Evolutionary conservation across 2,888 invertebrate species (phyloP), one percentile per base, ranked within the genome.

Genomic region (Listrodromus nycthemerus): DNA sequence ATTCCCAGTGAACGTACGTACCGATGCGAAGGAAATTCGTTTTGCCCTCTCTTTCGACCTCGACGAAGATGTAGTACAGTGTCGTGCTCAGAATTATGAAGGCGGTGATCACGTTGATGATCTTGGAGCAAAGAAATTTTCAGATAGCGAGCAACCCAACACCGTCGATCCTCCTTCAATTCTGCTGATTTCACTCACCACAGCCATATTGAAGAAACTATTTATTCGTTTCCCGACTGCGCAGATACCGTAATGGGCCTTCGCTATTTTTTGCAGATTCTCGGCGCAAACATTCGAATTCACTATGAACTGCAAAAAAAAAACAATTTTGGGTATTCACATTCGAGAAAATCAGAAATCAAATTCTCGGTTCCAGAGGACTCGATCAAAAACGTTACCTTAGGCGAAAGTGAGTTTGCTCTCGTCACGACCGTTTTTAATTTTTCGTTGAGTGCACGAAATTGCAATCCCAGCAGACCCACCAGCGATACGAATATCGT

Each of bases 401-500:
- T 70, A 0, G 82, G 77, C 8, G 82, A 52, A 5, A 82, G 74
- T 27, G 86, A 71, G 55, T 86, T 84, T 5, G 65, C 73, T n/a
- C 80, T 78, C 8, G 33, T 58, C 24, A 78, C 69, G 21, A 86
- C 78, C 19, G n/a, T 55, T 37, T 58, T 58, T 48, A 86, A 61
- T 76, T 84, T 82, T 5, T 78, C 48, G n/a, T 86, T 86, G 0
- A 86, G 8, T 2, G 69, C 67, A 19, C 61, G 80, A 24, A 86
- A 83, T 16, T 73, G 63, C n/a, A 67, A 41, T 13, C 82, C 84
- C 3, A 84, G 65, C 50, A 80, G 45, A 2, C 80, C 78, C 6
- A 81, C 63, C n/a, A 86, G 19, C 16, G 78, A 69, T 8, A 71
- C 75, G 8, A 86, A 79, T 24, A 86, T 79, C 19, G 82, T 84